Evolutionary conservation across 2,113 vertebrate genomes (phyloP), one percentile per base, ranked within the genome.

Genomic region (Indicator maculatus): DNA sequence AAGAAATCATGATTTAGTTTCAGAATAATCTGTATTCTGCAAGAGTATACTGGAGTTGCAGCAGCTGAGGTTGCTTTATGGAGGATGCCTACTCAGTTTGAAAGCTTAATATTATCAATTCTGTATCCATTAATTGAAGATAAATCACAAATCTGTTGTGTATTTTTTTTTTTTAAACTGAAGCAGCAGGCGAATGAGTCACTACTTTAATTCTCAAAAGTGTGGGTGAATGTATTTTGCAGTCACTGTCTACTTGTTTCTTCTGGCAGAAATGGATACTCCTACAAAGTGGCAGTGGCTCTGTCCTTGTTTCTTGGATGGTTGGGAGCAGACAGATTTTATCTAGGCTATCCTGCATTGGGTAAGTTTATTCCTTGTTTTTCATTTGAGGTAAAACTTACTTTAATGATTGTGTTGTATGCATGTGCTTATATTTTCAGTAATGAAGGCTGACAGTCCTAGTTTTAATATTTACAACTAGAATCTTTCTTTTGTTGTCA

Each of bases 291-390:
- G 19, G 99, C 99, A 9, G 99, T 99, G 87, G 99, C 99, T 16
- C 94, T 99, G 52, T 99, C 99, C 60, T 98, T 99, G 65, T 99
- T 99, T 95, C 98, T 99, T 93, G 99, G 99, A 92, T 99, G 99
- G 99, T 64, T 99, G 81, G 99, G 99, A 95, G 99, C 99, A 31
- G 99, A 99, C 95, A 98, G 99, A 91, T 99, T 99, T 98, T 99
- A 99, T 97, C 97, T 99, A 83, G 99, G 99, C 55, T 99, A 99
- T 77, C 99, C 99, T 84, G 99, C 99, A 67, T 96, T 99, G 80
- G 99, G 99, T 99, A 97, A 98, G 98, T 97, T 86, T 69, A 27
- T 93, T 79, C 93, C 58, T 92, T 60, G 2, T 44, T 78, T 86
- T 95, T 58, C 4, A 6, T 88, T 90, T 77, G 67, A 71, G 39